Base-by-base conservation (phyloP, 23 tunicate genomes). In the Trididemnum clinides region DNA sequence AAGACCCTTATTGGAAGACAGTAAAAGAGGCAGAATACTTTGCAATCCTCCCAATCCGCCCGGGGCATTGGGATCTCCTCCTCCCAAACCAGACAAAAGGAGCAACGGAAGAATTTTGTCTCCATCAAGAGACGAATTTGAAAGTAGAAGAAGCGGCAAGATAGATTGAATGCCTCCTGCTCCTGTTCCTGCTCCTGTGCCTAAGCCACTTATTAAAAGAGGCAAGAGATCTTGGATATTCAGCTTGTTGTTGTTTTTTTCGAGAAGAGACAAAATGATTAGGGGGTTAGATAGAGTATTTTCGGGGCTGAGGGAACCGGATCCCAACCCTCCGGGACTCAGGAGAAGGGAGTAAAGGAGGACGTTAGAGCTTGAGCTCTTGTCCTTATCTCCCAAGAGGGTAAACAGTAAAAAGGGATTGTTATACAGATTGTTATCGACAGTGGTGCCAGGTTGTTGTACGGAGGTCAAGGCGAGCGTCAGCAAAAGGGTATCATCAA, bases 361-460 rank as follows among this genome's bases (percentile, higher is more conserved):
- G 71, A 83, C 38, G 33, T 83, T 30, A 3, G 39, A 32, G 20
- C 30, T 58, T 2, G 37, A 18, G 23, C 80, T 66, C 1, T 20
- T 2, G 6, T 38, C 27, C 6, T 30, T 28, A 37, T 51, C 23
- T 44, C 79, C 87, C 33, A 83, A 29, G 7, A 83, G 69, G 1
- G 69, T 29, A 51, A 33, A 83, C 10, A 83, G 70, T 1, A 83
- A 69, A 32, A 83, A 83, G 0, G 87, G 87, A 51, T 78, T 78
- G 28, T 70, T 71, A 6, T 50, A 83, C 50, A 71, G 80, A 51
- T 36, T 50, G 87, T 70, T 70, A 12, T 44, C 77, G 29, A 51
- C 27, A 5, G 50, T 71, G 0, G 69, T 23, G 29, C 87, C 87
- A 44, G 64, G 87, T 2, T 82, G 57, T 36, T 64, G 76, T 20